Percentiles rank a stretch among this genome's conserved stretches.
These are phyloP conservation scores for Liparis tanakae DNA, from an alignment of 2,797 vertebrate genomes.

Conservation along the genomic window DNA sequence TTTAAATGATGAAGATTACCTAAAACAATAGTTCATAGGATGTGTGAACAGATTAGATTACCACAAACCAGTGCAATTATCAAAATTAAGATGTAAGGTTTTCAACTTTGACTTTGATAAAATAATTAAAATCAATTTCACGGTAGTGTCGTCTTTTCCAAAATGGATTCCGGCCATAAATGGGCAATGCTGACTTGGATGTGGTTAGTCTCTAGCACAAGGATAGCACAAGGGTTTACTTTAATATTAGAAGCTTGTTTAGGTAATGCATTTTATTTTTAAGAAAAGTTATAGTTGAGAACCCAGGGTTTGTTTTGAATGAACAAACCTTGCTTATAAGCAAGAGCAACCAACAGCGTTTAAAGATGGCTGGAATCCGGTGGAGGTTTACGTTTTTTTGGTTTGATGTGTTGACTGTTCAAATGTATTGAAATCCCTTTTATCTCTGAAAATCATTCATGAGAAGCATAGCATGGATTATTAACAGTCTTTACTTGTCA, in stretches of 20 bases:
- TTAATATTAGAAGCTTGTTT: constrained; percentile 47
- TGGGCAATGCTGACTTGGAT: constrained; percentile 29
- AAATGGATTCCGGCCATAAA: constrained; percentile 46
- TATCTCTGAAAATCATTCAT: not conserved
- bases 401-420: constrained; percentile 19
- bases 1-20: no score
- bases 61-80: not conserved
- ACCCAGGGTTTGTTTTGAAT: constrained; percentile 27
- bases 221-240: constrained; percentile 47
- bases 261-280: constrained; percentile 50
- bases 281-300: constrained; percentile 20
- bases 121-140: constrained; percentile 40
- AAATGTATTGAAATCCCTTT: constrained; percentile 16
- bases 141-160: constrained; percentile 34
- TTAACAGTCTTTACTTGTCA: constrained; percentile 7
- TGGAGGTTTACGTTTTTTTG: not conserved
- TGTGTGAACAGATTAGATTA: not conserved
- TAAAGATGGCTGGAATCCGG: constrained; percentile 12
- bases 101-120: constrained; percentile 34
- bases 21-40: not conserved
- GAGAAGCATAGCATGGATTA: constrained; percentile 3
- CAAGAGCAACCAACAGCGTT: not conserved
- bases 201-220: constrained; percentile 27
- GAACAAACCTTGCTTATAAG: no score
- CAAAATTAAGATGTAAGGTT: not conserved